These are phyloP conservation scores for Periparus ater DNA, from an alignment of 2,797 vertebrate genomes.

Conservation along the genomic window DNA sequence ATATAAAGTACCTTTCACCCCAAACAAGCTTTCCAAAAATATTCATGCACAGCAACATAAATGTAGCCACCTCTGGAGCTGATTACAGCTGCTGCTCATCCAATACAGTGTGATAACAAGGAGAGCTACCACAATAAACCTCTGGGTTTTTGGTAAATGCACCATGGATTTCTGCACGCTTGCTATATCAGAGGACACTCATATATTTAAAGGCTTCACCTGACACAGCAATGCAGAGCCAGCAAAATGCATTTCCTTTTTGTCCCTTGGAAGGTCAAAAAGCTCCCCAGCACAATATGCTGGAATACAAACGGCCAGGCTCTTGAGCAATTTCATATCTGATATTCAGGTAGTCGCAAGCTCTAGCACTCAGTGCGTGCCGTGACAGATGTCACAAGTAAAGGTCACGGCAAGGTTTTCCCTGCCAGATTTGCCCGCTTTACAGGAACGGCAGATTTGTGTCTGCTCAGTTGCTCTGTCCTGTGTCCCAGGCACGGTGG, in stretches of 20 bases:
- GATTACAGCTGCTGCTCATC: background rate
- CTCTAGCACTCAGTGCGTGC: background rate
- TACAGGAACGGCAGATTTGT: background rate
- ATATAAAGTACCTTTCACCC: background rate
- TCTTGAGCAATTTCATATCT: conserved; percentile 14
- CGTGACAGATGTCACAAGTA: conserved; percentile 15
- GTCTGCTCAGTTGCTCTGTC: background rate
- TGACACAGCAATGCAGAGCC: conserved; percentile 11
- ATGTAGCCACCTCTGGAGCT: background rate
- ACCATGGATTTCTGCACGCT: background rate
- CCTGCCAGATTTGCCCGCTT: background rate
- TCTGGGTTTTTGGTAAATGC: background rate
- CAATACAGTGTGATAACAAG: background rate
- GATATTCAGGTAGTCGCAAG: conserved; percentile 4
- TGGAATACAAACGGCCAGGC: background rate
- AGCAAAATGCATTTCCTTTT: background rate
- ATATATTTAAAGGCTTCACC: conserved; percentile 19
- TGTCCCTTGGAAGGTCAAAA: conserved; percentile 30
- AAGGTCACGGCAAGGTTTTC: conserved; percentile 33
- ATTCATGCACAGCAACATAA: background rate
- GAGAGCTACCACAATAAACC: background rate
- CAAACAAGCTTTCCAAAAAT: background rate
- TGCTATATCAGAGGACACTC: background rate
- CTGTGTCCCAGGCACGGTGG: background rate
- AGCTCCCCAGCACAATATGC: background rate